Evolutionary conservation across 1,140 invertebrate species (phyloP), one percentile per base, ranked within the genome.

Genomic region (Battus philenor): DNA sequence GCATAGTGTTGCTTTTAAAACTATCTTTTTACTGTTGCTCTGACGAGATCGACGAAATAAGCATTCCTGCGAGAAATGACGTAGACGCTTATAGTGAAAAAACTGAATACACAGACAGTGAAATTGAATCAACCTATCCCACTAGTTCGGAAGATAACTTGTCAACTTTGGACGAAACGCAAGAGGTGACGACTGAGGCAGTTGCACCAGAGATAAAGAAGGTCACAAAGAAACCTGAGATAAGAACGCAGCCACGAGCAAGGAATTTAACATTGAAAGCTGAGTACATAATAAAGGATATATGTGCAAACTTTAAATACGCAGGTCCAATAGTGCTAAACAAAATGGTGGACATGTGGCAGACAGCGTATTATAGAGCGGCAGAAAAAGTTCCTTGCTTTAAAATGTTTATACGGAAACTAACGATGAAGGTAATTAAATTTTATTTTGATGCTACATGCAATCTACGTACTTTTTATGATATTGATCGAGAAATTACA

Each of bases 331-430:
- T 56, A 5, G 20, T 41, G 22, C 29, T 54, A 2, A 20, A 45
- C 1, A 49, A 46, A 10, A 63, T 67, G 45, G 54, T 53, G 2
- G 57, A 63, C 27, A 48, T 67, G n/a, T 67, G 64, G 64, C 60
- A 60, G 27, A 53, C 54, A 1, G 43, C 36, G 6, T 60, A 53
- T 26, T 58, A 56, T 32, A 31, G 27, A 7, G 41, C 53, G 11
- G 11, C 16, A 4, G 48, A 58, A 5, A 50, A 44, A 31, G 24
- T 69, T 6, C 47, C 47, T 6, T 69, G 66, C 15, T 69, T 69
- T 33, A 69, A 58, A 41, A 51, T 68, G 20, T 26, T 50, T 20
- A 62, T 68, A 10, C 30, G 34, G 31, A 48, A n/a, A 33, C 11
- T 56, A 3, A 44, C 29, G 1, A 22, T 30, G 4, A 15, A 31